A percentile compares a stretch with the other conserved stretches of the same genome.
These are phyloP conservation scores for Aphelenchoides besseyi DNA, from an alignment of 1,140 invertebrate genomes.

Conservation along the genomic window DNA sequence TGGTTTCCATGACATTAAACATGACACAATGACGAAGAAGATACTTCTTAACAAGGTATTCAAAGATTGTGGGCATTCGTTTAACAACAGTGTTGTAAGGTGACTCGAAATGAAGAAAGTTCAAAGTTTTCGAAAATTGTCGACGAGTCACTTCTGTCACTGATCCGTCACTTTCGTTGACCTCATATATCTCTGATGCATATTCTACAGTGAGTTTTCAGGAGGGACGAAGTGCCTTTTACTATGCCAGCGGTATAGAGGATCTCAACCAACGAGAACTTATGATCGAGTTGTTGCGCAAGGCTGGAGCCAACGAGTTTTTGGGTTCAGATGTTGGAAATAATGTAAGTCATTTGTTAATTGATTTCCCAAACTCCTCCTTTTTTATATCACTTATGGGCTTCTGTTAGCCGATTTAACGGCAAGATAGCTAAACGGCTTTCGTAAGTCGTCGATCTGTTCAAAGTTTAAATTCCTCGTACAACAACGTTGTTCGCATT, in stretches of 20 bases:
- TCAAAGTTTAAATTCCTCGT: not conserved
- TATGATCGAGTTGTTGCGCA: slow-evolving; percentile 21
- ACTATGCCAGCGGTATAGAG: slow-evolving; percentile 29
- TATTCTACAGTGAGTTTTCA: too few relatives aligned
- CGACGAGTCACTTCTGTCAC: too few relatives aligned
- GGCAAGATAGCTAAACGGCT: not conserved
- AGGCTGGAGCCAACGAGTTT: slow-evolving; percentile 25
- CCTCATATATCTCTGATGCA: too few relatives aligned
- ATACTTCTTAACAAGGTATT: too few relatives aligned
- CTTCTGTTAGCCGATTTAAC: not conserved
- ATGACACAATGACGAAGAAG: too few relatives aligned
- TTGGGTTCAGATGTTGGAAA: not conserved
- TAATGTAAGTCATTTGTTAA: slow-evolving; percentile 11
- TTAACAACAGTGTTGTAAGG: too few relatives aligned
- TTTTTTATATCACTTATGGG: not conserved
- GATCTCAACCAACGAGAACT: slow-evolving; percentile 19
- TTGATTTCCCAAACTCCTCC: not conserved
- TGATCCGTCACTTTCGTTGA: too few relatives aligned
- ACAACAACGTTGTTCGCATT: not conserved
- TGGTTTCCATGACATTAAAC: too few relatives aligned
- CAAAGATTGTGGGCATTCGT: too few relatives aligned
- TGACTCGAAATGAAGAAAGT: too few relatives aligned
- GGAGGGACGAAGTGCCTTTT: slow-evolving; percentile 14
- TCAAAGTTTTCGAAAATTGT: too few relatives aligned
- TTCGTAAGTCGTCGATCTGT: not conserved